These are phyloP conservation scores for Anguilla marmorata DNA, from an alignment of 2,797 vertebrate genomes.

Conservation along the genomic window DNA sequence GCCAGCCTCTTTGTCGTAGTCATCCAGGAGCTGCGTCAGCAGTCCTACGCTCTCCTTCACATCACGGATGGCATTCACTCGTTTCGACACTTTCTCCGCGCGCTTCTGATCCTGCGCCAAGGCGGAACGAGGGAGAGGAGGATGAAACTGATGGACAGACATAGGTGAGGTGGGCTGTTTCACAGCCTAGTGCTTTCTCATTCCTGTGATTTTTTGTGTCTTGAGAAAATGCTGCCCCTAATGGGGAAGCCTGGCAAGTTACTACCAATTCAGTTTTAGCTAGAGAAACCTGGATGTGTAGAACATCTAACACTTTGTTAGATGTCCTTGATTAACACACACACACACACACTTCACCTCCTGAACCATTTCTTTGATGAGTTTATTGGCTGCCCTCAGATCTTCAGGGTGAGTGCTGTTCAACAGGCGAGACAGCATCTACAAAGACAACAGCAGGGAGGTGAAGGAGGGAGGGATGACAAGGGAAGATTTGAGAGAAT, in stretches of 20 bases:
- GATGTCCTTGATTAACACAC: no score
- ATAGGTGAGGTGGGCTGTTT: not conserved
- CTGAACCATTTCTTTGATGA: conserved; percentile 99
- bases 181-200: not conserved
- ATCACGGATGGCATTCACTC: conserved; percentile 92
- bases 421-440: conserved; percentile 89
- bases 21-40: conserved; percentile 89
- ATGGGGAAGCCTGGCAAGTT: not conserved
- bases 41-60: conserved; percentile 93
- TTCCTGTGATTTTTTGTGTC: not conserved
- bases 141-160: not conserved
- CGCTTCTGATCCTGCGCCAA: conserved; percentile 88
- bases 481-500: conserved; percentile 9
- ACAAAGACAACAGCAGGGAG: conserved; percentile 54
- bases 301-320: not conserved
- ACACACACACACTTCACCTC: conserved; percentile 73
- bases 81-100: conserved; percentile 95
- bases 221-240: not conserved
- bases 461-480: conserved; percentile 28
- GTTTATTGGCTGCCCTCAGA: conserved; percentile 92
- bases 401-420: conserved; percentile 95
- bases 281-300: not conserved
- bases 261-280: not conserved
- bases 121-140: not conserved
- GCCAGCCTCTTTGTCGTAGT: conserved; percentile 77